Conservation (phyloP, 1,140 invertebrate genomes). For the Doryteuthis pealeii region DNA sequence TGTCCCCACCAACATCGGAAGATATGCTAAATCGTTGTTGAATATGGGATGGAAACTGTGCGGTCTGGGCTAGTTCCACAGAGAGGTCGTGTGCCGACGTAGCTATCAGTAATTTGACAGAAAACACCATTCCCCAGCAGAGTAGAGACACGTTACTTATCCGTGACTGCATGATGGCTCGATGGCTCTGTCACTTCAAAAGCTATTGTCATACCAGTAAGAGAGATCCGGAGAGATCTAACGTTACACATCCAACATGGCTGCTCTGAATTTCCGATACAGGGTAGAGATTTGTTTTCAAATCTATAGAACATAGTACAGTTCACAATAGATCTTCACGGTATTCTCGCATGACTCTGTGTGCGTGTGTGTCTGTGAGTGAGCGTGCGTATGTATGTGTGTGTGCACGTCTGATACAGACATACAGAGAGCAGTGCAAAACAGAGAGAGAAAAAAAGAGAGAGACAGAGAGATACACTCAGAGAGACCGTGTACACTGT, state of each 20-base stretch:
- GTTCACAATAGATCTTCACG: not conserved
- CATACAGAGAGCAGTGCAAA: too few relatives aligned
- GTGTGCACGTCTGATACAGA: not conserved
- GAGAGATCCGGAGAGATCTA: slow-evolving; percentile 2
- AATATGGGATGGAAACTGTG: not conserved
- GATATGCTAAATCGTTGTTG: slow-evolving; percentile 3
- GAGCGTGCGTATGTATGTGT: not conserved
- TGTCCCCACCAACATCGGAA: not conserved
- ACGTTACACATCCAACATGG: slow-evolving; percentile 1
- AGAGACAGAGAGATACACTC: too few relatives aligned
- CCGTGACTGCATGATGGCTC: not conserved
- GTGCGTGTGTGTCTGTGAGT: not conserved
- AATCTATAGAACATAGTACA: not conserved
- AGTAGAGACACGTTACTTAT: not conserved
- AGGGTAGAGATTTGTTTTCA: slow-evolving; percentile 3
- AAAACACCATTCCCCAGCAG: slow-evolving; percentile 1
- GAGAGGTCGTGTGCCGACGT: not conserved
- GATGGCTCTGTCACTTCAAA: not conserved
- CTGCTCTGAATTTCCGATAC: slow-evolving; percentile 3
- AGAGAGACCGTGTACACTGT: too few relatives aligned
- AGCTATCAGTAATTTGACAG: not conserved
- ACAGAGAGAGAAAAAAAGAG: too few relatives aligned
- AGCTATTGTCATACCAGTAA: not conserved
- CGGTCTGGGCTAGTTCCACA: not conserved
- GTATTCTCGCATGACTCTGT: not conserved